These are phyloP conservation scores for Lampris megalopsis DNA, from an alignment of 2,113 vertebrate species.

Conservation along the genomic window DNA sequence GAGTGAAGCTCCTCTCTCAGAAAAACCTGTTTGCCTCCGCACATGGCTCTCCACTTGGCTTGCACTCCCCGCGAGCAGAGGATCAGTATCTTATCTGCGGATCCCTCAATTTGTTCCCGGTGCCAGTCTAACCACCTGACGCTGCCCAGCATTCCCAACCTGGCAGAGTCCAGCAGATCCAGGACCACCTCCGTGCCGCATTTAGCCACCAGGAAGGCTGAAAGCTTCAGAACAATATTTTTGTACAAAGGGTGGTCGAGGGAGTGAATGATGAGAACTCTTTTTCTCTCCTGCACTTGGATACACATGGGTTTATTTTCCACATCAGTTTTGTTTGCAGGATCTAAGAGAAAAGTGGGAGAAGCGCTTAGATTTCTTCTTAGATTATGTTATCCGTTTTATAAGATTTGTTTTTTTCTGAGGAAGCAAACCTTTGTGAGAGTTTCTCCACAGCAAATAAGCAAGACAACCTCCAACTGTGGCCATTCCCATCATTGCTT, in stretches of 20 bases:
- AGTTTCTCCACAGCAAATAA: slow-evolving; percentile 41
- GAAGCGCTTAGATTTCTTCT: background rate
- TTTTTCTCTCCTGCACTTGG: slow-evolving; percentile 61
- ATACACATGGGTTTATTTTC: slow-evolving; percentile 12
- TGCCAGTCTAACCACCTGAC: slow-evolving; percentile 91
- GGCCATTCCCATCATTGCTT: slow-evolving; percentile 44
- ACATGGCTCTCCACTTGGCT: slow-evolving; percentile 94
- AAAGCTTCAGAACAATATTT: slow-evolving; percentile 89
- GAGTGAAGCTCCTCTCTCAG: slow-evolving; percentile 85
- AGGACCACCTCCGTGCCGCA: slow-evolving; percentile 92
- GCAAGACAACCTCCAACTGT: slow-evolving; percentile 26
- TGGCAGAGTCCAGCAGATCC: slow-evolving; percentile 86
- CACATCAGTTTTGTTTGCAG: background rate
- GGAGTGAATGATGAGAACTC: slow-evolving; percentile 92
- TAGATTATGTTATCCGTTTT: background rate
- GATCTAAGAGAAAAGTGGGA: slow-evolving; percentile 32
- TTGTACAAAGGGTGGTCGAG: slow-evolving; percentile 90
- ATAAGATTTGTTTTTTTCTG: background rate
- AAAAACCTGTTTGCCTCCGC: slow-evolving; percentile 75
- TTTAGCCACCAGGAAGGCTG: slow-evolving; percentile 85
- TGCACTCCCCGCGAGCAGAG: slow-evolving; percentile 90
- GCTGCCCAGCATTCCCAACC: slow-evolving; percentile 85
- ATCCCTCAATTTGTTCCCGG: slow-evolving; percentile 84
- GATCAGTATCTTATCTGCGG: slow-evolving; percentile 90
- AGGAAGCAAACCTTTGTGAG: slow-evolving; percentile 51